These are phyloP conservation scores for Onychostoma macrolepis DNA, from an alignment of 2,113 vertebrate genomes.

Conservation along the genomic window DNA sequence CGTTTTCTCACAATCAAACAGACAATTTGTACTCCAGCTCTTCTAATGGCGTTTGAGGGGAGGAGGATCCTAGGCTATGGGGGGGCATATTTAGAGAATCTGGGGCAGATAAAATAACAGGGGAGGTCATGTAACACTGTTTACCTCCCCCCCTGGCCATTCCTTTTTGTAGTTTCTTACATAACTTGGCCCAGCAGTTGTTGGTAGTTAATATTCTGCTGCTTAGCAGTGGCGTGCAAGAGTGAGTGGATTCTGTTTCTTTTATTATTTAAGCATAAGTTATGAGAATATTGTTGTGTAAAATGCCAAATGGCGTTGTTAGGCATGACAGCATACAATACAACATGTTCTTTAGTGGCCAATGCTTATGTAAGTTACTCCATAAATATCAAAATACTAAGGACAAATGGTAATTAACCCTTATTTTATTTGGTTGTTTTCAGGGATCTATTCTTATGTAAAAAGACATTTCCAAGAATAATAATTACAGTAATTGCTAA, in stretches of 20 bases:
- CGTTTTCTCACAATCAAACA: background rate
- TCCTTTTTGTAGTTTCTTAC: slow-evolving; percentile 57
- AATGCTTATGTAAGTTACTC: background rate
- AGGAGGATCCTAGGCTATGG: background rate
- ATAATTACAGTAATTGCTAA: background rate
- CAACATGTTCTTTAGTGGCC: background rate
- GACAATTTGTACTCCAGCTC: background rate
- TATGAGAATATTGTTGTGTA: background rate
- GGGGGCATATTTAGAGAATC: slow-evolving; percentile 61
- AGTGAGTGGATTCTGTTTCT: background rate
- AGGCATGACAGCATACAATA: background rate
- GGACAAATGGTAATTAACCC: no score
- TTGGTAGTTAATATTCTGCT: slow-evolving; percentile 26
- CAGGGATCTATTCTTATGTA: background rate
- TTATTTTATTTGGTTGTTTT: no score
- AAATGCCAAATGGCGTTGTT: background rate
- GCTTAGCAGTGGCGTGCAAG: background rate
- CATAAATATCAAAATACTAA: no score
- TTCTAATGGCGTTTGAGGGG: background rate
- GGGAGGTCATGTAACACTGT: slow-evolving; percentile 78
- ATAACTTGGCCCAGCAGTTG: slow-evolving; percentile 53
- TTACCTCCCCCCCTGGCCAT: slow-evolving; percentile 37
- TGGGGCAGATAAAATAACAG: slow-evolving; percentile 71
- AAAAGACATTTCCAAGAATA: background rate
- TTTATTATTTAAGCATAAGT: background rate